Conservation (phyloP, 2,888 invertebrate genomes). For the Altica lythri region DNA sequence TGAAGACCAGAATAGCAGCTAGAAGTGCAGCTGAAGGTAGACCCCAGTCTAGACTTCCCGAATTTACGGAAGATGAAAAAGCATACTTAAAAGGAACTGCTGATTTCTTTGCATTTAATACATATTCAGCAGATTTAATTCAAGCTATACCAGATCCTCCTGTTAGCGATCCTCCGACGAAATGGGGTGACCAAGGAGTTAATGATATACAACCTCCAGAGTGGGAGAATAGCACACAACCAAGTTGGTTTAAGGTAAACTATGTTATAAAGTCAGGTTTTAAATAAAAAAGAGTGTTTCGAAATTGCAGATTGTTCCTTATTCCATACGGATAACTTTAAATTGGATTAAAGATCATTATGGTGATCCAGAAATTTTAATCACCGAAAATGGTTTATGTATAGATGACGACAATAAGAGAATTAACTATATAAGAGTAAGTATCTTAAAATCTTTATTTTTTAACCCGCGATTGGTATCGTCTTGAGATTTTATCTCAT, state of each 20-base stretch:
- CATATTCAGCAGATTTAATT: conserved; percentile 65
- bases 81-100: conserved; percentile 64
- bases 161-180: conserved; percentile 21
- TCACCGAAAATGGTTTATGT: conserved; percentile 64
- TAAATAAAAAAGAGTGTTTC: neutral
- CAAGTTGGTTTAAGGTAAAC: conserved; percentile 20
- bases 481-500: too few relatives aligned
- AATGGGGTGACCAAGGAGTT: conserved; percentile 26
- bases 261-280: neutral
- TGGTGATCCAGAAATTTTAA: conserved; percentile 60
- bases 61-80: conserved; percentile 65
- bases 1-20: conserved; percentile 63
- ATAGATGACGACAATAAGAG: conserved; percentile 59
- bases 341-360: conserved; percentile 56
- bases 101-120: conserved; percentile 77
- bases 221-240: conserved; percentile 27
- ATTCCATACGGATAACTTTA: conserved; percentile 64
- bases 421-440: conserved; percentile 52
- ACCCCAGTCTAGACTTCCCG: conserved; percentile 65
- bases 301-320: conserved; percentile 57
- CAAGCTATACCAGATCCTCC: conserved; percentile 15
- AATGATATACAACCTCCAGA: conserved; percentile 13
- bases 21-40: conserved; percentile 65
- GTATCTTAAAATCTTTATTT: too few relatives aligned
- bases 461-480: too few relatives aligned